These are phyloP conservation scores for Regulus satrapa DNA, from an alignment of 2,113 vertebrate species.

Conservation along the genomic window DNA sequence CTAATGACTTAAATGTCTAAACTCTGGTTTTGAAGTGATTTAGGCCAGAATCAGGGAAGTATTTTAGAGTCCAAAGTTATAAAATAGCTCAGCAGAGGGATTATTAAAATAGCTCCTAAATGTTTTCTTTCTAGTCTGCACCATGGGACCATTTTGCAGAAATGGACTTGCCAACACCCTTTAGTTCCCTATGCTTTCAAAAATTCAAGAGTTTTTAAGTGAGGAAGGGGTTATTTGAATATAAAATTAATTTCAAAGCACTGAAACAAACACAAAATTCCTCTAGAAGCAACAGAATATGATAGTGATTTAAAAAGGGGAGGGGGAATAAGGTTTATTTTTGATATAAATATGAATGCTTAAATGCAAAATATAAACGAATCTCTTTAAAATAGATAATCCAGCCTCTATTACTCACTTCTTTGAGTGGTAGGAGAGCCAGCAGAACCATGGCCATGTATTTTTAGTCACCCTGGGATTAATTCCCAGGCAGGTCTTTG, in stretches of 20 bases:
- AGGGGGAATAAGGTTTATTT: not conserved
- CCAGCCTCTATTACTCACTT: not conserved
- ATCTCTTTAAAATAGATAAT: not conserved
- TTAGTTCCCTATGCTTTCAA: not conserved
- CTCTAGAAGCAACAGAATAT: not conserved
- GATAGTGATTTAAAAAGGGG: not conserved
- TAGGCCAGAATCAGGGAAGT: not conserved
- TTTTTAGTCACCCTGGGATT: slow-evolving; percentile 6
- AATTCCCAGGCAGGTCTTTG: not conserved
- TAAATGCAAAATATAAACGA: not conserved
- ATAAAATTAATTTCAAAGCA: not conserved
- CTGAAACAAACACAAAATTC: not conserved
- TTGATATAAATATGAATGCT: not conserved
- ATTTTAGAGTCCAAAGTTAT: not conserved
- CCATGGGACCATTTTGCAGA: not conserved
- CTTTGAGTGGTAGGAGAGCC: not conserved
- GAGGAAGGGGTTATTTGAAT: not conserved
- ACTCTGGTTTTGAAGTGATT: not conserved
- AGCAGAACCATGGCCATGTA: not conserved
- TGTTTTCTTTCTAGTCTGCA: not conserved
- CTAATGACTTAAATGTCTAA: not conserved
- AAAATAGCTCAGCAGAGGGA: not conserved
- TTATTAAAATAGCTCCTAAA: not conserved
- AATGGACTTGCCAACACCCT: not conserved
- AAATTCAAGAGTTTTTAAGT: not conserved